phyloP scores from a whole-genome alignment of 2,113 vertebrate genomes.

The Seriola rivoliana region DNA sequence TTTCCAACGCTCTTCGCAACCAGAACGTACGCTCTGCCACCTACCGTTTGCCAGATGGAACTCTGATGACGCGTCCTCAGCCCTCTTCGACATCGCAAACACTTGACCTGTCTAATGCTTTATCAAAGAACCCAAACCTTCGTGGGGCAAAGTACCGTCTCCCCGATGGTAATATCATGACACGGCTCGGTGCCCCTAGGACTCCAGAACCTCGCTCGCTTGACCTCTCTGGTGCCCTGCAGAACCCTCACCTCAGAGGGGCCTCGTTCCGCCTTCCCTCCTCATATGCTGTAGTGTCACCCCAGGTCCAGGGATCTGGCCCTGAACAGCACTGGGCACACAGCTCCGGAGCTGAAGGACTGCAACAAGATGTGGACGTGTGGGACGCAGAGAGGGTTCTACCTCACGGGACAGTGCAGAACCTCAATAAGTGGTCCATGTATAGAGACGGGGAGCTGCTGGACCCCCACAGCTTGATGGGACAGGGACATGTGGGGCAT shows the following conservation, averaged over 20 bases:
- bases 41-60: constrained; percentile 73
- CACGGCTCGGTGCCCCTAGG: constrained; percentile 64
- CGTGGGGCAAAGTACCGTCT: constrained; percentile 75
- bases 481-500: constrained; percentile 63
- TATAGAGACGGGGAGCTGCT: constrained; percentile 83
- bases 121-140: constrained; percentile 75
- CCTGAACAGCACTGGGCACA: constrained; percentile 85
- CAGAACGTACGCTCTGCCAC: constrained; percentile 61
- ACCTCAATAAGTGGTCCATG: constrained; percentile 84
- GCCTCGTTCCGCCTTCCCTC: constrained; percentile 72
- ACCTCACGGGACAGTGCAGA: constrained; percentile 81
- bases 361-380: constrained; percentile 78
- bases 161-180: constrained; percentile 70
- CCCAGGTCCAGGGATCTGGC: constrained; percentile 88
- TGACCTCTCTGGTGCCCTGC: constrained; percentile 74
- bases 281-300: constrained; percentile 92
- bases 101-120: constrained; percentile 74
- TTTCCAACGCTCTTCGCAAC: constrained; percentile 76
- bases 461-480: constrained; percentile 74
- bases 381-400: constrained; percentile 85
- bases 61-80: constrained; percentile 62
- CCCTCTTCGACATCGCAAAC: constrained; percentile 32
- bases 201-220: constrained; percentile 65
- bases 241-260: constrained; percentile 66
- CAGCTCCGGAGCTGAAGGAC: constrained; percentile 73